Evolutionary conservation across 1,140 invertebrate genomes (phyloP), one percentile per base, ranked within the genome.

Genomic region (Drosophila mojavensis): DNA sequence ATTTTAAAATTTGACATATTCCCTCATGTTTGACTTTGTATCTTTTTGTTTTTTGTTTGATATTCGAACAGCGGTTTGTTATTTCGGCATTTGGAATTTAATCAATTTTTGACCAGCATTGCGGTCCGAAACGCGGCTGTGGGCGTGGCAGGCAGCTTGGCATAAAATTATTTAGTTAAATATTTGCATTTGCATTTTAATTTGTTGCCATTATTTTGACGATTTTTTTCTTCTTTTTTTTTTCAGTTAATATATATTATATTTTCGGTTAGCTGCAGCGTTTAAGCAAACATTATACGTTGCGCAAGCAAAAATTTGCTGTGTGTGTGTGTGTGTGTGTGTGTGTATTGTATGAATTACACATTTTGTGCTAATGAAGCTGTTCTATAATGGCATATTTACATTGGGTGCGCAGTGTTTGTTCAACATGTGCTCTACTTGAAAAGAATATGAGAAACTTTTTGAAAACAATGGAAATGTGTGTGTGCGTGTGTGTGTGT

Each of bases 101-200:
- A 67, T 67, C 48, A 67, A 56, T 69, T 51, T 45, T 9, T 4
- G 53, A 11, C 30, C 53, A 36, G 15, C 15, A 30, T 36, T 54
- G 53, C n/a, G 53, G 30, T 17, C n/a, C 6, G 13, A 33, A n/a
- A 17, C 15, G 20, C 10, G 30, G 28, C 11, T 24, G 6, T 50
- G 26, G 24, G 11, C 43, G 24, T 24, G 28, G 28, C 3, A 6
- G 17, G 5, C 4, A 36, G 20, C 41, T 60, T 45, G 20, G 20
- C 39, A 55, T 61, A 33, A 48, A 75, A 72, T 59, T 73, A 75
- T 84, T 78, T 68, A 72, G 50, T 71, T 56, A 80, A 86, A 85
- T 81, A 78, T 85, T 85, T 81, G 78, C 81, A 72, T 85, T 85
- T 78, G 51, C 60, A 56, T 51, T 81, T 81, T 72, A 85, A 84